Evolutionary conservation across 2,888 invertebrate genomes (phyloP).

Genomic region (Mesochorus sp.): DNA sequence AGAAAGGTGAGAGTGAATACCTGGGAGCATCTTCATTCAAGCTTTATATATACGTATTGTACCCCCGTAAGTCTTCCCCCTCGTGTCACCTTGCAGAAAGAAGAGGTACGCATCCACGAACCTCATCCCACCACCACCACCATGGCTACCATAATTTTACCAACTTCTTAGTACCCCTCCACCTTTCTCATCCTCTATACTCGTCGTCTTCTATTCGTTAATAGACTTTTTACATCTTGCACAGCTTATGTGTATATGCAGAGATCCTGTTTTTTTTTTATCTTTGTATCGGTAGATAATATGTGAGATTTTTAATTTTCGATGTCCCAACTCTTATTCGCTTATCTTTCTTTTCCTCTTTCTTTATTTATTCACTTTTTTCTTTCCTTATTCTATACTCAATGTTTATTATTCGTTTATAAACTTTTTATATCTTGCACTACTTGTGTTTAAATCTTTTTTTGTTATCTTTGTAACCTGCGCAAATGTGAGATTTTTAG

Average conservation of each 20-base stretch:
- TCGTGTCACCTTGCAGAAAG: slow-evolving; percentile 71
- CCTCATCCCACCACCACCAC: slow-evolving; percentile 69
- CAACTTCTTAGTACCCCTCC: slow-evolving; percentile 46
- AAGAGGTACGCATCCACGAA: slow-evolving; percentile 66
- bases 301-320: slow-evolving; percentile 36
- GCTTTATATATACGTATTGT: slow-evolving; percentile 82
- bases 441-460: too few species aligned
- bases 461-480: too few species aligned
- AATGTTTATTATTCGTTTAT: slow-evolving; percentile 20
- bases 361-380: too few species aligned
- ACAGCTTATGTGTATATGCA: background rate
- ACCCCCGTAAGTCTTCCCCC: slow-evolving; percentile 73
- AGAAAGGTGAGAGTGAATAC: slow-evolving; percentile 82
- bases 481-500: too few species aligned
- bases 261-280: slow-evolving; percentile 20
- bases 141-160: slow-evolving; percentile 71
- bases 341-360: slow-evolving; percentile 7
- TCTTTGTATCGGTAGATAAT: slow-evolving; percentile 38
- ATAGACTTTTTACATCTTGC: background rate
- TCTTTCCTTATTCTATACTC: too few species aligned
- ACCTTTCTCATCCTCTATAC: slow-evolving; percentile 36
- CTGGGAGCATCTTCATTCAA: slow-evolving; percentile 82
- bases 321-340: slow-evolving; percentile 37
- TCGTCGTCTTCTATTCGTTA: slow-evolving; percentile 2
- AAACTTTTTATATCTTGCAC: background rate